Conservation (phyloP, 35 echinoderm and acorn worm genomes). For the Stichopus chloronotus region DNA sequence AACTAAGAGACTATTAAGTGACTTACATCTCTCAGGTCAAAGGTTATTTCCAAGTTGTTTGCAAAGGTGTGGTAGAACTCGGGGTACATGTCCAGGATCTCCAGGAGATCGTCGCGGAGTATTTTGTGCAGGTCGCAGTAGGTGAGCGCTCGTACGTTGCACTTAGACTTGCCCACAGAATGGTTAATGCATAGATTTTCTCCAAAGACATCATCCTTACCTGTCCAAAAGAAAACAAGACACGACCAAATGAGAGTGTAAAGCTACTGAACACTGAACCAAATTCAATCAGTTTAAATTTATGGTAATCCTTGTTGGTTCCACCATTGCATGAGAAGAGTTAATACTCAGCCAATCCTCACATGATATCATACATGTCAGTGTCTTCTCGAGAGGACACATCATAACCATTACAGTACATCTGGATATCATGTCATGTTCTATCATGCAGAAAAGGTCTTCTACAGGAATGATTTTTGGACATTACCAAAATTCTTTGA, state of each 20-base stretch:
- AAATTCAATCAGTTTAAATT: too few relatives aligned
- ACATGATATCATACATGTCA: too few relatives aligned
- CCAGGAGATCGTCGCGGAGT: slow-evolving; percentile 91
- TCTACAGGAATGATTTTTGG: too few relatives aligned
- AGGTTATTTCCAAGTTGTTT: slow-evolving; percentile 97
- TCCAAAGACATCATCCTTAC: slow-evolving; percentile 98
- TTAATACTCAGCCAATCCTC: too few relatives aligned
- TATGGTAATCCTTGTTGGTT: too few relatives aligned
- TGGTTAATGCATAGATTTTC: slow-evolving; percentile 90
- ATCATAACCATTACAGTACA: too few relatives aligned
- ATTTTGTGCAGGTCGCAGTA: slow-evolving; percentile 99
- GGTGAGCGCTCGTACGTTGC: slow-evolving; percentile 95
- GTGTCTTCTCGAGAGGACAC: too few relatives aligned
- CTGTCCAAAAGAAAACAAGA: slow-evolving; percentile 36
- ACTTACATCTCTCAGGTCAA: slow-evolving; percentile 98
- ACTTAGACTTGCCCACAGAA: slow-evolving; percentile 95
- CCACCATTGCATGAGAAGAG: too few relatives aligned
- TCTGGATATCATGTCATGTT: too few relatives aligned
- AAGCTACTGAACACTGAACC: background rate
- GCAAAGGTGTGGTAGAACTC: slow-evolving; percentile 93
- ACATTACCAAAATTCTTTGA: too few relatives aligned
- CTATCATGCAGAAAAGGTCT: too few relatives aligned
- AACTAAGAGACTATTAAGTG: background rate
- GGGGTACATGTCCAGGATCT: slow-evolving; percentile 98
- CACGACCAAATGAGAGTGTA: background rate